Evolutionary conservation across 2,888 invertebrate species (phyloP).

Genomic region (Apomyelois bistriatella): DNA sequence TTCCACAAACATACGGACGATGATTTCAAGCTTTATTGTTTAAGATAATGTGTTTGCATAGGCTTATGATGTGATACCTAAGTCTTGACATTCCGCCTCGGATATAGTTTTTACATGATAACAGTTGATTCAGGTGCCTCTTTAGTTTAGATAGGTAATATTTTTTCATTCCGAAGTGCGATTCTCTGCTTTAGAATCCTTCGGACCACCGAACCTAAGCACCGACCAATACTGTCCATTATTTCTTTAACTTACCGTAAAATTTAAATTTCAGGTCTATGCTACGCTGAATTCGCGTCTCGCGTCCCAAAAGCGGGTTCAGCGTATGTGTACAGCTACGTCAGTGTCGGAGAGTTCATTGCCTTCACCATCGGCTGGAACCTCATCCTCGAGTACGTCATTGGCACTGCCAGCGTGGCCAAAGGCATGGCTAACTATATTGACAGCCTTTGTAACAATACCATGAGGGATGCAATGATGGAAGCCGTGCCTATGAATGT

Average conservation of each 20-base stretch:
- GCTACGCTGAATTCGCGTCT: slow-evolving; percentile 95
- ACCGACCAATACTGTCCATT: no score
- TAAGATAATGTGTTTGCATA: background rate
- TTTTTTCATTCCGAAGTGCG: no score
- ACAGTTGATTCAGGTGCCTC: background rate
- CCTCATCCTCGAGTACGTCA: slow-evolving; percentile 92
- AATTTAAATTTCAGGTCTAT: slow-evolving; percentile 81
- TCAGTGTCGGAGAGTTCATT: slow-evolving; percentile 93
- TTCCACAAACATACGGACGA: no score
- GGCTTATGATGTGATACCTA: background rate
- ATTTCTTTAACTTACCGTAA: background rate
- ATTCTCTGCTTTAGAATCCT: no score
- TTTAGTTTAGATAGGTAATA: background rate
- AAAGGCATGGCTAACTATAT: slow-evolving; percentile 88
- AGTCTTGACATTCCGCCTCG: background rate
- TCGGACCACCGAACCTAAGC: no score
- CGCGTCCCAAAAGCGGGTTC: slow-evolving; percentile 94
- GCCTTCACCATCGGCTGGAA: slow-evolving; percentile 98
- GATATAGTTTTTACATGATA: background rate
- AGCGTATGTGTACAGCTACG: slow-evolving; percentile 95
- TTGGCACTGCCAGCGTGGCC: slow-evolving; percentile 90
- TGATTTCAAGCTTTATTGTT: background rate
- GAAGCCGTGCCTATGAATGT: slow-evolving; percentile 83
- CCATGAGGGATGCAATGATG: slow-evolving; percentile 83
- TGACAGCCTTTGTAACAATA: slow-evolving; percentile 85